Evolutionary conservation across 2,113 vertebrate genomes (phyloP), one percentile per base, ranked within the genome.

Genomic region (Tupaia chinensis): DNA sequence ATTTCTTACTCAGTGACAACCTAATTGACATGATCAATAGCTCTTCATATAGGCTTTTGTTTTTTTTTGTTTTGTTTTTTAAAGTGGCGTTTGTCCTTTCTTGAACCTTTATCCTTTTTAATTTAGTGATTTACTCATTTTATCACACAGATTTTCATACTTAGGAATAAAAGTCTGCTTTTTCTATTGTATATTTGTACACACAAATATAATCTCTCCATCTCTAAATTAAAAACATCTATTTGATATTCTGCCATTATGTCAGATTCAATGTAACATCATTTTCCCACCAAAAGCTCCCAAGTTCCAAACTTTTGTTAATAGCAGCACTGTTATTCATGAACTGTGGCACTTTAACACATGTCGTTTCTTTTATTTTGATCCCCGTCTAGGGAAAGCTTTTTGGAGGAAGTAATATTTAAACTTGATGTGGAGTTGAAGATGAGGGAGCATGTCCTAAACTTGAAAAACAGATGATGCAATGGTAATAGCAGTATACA

Each of bases 361-460:
- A 32, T 54, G 14, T 56, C 32, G 14, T 93, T 93, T 90, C 80
- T 84, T 72, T 60, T 8, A 10, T 68, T 82, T 88, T 69, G 78
- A 6, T 78, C 44, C 34, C 61, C 9, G 15, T 66, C 23, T 65
- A n/a, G 25, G 70, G 13, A 72, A 74, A 4, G 1, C 34, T 72
- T 92, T 65, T 76, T 87, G 79, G 25, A 81, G 90, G 32, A 91
- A 56, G 15, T 85, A 72, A 27, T 86, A 44, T 66, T 93, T 95
- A 91, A 69, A 77, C 58, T 53, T 77, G 61, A 16, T 34, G 23
- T 83, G 61, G 79, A 77, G 8, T 17, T 25, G n/a, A 79, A 80
- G 13, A 25, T 7, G 2, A 7, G 2, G 25, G 20, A 78, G 19
- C 12, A 32, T 70, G 44, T 17, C 11, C 2, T 22, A 17, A n/a